Percentiles rank a stretch among this genome's conserved stretches.
These are phyloP conservation scores for Psephotus haematonotus DNA, from an alignment of 2,113 vertebrate species.

Conservation along the genomic window DNA sequence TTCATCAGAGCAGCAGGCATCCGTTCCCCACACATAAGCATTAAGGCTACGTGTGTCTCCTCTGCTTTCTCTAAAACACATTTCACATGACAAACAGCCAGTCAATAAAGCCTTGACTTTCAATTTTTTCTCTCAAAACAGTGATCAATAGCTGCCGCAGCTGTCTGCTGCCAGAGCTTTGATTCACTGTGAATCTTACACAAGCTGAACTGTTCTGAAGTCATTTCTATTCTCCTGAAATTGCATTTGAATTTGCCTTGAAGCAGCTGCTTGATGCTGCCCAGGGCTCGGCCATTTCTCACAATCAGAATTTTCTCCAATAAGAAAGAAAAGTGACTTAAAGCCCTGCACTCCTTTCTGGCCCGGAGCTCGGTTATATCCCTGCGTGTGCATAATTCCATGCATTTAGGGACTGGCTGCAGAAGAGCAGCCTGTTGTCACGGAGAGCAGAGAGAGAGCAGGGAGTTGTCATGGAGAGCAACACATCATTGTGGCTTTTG, in stretches of 20 bases:
- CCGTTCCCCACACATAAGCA: not conserved
- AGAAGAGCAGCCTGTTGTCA: not conserved
- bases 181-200: not conserved
- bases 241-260: not conserved
- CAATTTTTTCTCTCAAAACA: not conserved
- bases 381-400: not conserved
- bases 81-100: not conserved
- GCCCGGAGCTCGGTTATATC: not conserved
- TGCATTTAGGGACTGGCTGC: not conserved
- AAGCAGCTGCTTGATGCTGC: not conserved
- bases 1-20: not conserved
- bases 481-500: not conserved
- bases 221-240: not conserved
- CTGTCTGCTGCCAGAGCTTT: not conserved
- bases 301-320: not conserved
- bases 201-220: not conserved
- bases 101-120: not conserved
- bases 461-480: not conserved
- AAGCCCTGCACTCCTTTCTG: not conserved
- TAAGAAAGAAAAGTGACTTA: not conserved
- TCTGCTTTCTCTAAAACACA: not conserved
- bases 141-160: not conserved
- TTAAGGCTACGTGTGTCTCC: not conserved
- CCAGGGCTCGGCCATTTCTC: not conserved
- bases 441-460: not conserved